Conservation (phyloP, 92 coral and sea anemone species). For the Paragorgia papillata region DNA sequence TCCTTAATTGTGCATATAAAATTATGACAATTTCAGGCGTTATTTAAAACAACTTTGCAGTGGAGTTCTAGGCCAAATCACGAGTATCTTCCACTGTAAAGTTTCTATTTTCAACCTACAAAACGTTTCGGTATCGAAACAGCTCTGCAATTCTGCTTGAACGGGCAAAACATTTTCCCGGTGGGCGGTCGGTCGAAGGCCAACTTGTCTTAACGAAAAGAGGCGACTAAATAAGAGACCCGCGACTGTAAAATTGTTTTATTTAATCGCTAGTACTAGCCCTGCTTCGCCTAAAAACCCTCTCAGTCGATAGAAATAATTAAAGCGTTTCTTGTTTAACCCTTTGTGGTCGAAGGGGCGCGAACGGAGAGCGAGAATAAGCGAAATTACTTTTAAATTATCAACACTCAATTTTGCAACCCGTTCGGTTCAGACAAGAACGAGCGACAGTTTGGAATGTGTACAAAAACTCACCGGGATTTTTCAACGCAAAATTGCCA, state of each 20-base stretch:
- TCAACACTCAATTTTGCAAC: slow-evolving; percentile 19
- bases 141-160: not conserved
- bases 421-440: not conserved
- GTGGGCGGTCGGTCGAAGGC: slow-evolving; percentile 29
- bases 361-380: not conserved
- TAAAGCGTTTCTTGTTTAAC: not conserved
- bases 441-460: slow-evolving; percentile 24
- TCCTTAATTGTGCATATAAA: slow-evolving; percentile 25
- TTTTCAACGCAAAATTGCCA: slow-evolving; percentile 11
- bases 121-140: not conserved
- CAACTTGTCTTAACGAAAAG: slow-evolving; percentile 29
- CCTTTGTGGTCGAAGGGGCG: not conserved
- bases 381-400: not conserved
- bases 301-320: slow-evolving; percentile 27
- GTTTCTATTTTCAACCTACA: not conserved
- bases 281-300: not conserved
- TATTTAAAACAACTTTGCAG: slow-evolving; percentile 7
- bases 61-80: not conserved
- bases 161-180: slow-evolving; percentile 11
- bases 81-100: not conserved
- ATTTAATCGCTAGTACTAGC: not conserved
- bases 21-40: slow-evolving; percentile 16
- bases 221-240: slow-evolving; percentile 28
- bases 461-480: not conserved
- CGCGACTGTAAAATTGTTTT: not conserved